Evolutionary conservation across 2,113 vertebrate species (phyloP).

Genomic region (Myiopsitta monachus): DNA sequence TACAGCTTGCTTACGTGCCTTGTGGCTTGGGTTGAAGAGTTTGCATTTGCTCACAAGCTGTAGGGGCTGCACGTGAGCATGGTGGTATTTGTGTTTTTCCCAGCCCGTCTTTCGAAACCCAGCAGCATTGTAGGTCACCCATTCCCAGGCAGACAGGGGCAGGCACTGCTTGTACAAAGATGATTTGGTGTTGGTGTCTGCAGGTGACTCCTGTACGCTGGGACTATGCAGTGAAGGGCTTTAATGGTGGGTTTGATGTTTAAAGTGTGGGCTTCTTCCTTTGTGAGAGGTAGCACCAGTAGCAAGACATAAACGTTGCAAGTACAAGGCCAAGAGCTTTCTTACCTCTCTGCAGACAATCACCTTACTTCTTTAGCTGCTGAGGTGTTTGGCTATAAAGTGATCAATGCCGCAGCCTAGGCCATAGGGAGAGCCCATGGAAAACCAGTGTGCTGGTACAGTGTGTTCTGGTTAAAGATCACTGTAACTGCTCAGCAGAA

Average conservation of each 20-base stretch:
- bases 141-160: background rate
- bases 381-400: background rate
- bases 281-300: background rate
- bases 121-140: background rate
- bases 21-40: background rate
- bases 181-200: background rate
- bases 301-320: background rate
- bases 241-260: background rate
- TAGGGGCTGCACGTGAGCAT: rapidly evolving
- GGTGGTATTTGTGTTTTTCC: background rate
- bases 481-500: background rate
- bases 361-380: background rate
- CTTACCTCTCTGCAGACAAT: background rate
- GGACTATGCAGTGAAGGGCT: background rate
- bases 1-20: rapidly evolving
- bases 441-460: background rate
- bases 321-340: background rate
- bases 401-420: background rate
- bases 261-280: background rate
- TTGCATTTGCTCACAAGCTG: background rate
- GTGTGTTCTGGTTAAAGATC: background rate
- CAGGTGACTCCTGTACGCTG: background rate
- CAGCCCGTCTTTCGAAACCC: background rate
- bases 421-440: background rate
- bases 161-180: background rate